A percentile compares a stretch with the other conserved stretches of the same genome.
Conservation (phyloP, 1,140 invertebrate genomes). For the Cyclina sinensis region DNA sequence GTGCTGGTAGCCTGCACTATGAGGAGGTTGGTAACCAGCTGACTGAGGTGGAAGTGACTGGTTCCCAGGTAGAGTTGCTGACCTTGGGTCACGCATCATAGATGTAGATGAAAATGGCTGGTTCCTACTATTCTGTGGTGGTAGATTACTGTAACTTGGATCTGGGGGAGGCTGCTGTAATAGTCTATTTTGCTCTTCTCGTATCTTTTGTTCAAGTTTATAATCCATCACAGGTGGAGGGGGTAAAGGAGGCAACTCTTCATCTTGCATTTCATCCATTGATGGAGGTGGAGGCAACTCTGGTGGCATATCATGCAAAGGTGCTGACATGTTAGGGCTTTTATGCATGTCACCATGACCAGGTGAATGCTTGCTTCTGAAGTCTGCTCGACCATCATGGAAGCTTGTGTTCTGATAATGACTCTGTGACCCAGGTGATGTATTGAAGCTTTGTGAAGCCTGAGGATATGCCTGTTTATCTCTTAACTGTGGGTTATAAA, state of each 20-base stretch:
- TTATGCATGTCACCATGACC: conserved; percentile 48
- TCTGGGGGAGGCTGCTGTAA: conserved; percentile 69
- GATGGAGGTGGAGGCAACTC: conserved; percentile 81
- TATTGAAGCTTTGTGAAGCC: conserved; percentile 51
- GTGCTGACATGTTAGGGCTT: conserved; percentile 74
- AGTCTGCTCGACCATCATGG: conserved; percentile 53
- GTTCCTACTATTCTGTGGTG: conserved; percentile 57
- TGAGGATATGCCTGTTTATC: conserved; percentile 39
- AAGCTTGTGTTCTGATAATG: conserved; percentile 64
- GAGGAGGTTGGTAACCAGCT: conserved; percentile 47
- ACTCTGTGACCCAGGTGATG: conserved; percentile 25
- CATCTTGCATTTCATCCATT: conserved; percentile 73
- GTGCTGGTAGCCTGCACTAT: conserved; percentile 13
- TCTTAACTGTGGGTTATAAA: conserved; percentile 75
- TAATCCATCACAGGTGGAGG: conserved; percentile 79
- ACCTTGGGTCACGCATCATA: conserved; percentile 16
- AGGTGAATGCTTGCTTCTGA: conserved; percentile 45
- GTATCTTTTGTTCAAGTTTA: conserved; percentile 73
- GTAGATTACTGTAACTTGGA: conserved; percentile 59
- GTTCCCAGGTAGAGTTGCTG: conserved; percentile 40
- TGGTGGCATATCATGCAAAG: conserved; percentile 75
- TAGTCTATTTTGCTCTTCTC: conserved; percentile 75
- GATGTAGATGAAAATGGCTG: conserved; percentile 21
- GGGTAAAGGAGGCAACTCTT: conserved; percentile 81
- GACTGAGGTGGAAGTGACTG: conserved; percentile 57